Evolutionary conservation across 2,113 vertebrate species (phyloP), one percentile per base, ranked within the genome.

Genomic region (Epinephelus moara): DNA sequence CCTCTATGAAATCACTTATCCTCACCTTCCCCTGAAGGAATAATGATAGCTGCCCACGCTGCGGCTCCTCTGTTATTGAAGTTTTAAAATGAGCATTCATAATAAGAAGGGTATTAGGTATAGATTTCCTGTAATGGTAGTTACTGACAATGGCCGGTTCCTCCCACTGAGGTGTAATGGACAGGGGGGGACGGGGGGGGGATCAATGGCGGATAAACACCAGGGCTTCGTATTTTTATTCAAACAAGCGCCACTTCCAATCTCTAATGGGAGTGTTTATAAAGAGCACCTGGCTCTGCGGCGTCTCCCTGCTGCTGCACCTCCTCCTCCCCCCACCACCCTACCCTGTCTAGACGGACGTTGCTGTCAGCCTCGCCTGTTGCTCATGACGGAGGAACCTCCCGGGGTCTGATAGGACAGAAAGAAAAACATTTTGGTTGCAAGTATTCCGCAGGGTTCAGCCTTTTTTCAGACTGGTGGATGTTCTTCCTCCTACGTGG

Each of bases 81-180:
- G 70, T 89, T 87, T 75, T 62, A 70, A 77, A 88, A 92, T 75
- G 67, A 74, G 88, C 73, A 67, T 79, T 85, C 69, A 78, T 93
- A 93, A 93, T 81, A 68, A 90, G 88, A 82, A 66, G 42, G 85
- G 73, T 89, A 93, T 94, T 87, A 89, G 64, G 59, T 94, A 94
- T 94, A 63, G 93, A 95, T 95, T 95, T 94, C 91, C 89, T 75
- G 89, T 95, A 94, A 95, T 95, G 91, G 86, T 23, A n/a, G 81
- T 80, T 83, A 85, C 87, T 81, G 88, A 91, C 84, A 87, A 76
- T 69, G 52, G 78, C 62, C 61, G 57, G 52, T 12, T 80, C 66
- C 79, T 75, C 78, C 82, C 80, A 86, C 88, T 18, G 45, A 68
- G 79, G 60, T 70, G 33, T 89, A 90, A 88, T 87, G 78, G 92